These are phyloP conservation scores for Cottoperca gobio DNA, from an alignment of 2,797 vertebrate species.

Conservation along the genomic window DNA sequence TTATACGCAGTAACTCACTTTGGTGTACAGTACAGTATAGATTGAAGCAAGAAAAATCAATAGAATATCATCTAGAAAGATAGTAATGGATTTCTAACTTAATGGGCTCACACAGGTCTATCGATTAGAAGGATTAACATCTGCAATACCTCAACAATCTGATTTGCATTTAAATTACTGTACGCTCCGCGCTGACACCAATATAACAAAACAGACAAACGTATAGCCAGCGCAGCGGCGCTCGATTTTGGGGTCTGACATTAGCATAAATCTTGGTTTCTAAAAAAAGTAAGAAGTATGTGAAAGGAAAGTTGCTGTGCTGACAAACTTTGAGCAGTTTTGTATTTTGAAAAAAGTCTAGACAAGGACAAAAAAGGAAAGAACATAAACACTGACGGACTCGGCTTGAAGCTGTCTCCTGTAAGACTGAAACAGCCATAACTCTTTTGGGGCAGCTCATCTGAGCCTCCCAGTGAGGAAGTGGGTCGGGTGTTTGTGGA, in stretches of 20 bases:
- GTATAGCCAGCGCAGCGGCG: slow-evolving; percentile 23
- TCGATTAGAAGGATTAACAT: slow-evolving; percentile 82
- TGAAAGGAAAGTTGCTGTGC: slow-evolving; percentile 54
- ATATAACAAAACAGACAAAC: slow-evolving; percentile 77
- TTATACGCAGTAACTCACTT: slow-evolving; percentile 79
- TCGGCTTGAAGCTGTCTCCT: slow-evolving; percentile 86
- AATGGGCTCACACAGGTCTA: slow-evolving; percentile 81
- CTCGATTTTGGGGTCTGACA: slow-evolving; percentile 46
- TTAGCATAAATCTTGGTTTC: slow-evolving; percentile 33
- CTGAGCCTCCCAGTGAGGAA: slow-evolving; percentile 86
- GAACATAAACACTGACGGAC: slow-evolving; percentile 77
- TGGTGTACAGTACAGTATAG: slow-evolving; percentile 71
- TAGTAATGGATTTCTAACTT: slow-evolving; percentile 84
- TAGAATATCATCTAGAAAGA: slow-evolving; percentile 84
- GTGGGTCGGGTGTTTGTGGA: slow-evolving; percentile 50
- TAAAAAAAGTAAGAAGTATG: neutral
- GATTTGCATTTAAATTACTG: slow-evolving; percentile 85
- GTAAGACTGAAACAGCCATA: slow-evolving; percentile 95
- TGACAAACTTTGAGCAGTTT: slow-evolving; percentile 87
- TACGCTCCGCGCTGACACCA: slow-evolving; percentile 71
- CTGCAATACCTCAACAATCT: slow-evolving; percentile 78
- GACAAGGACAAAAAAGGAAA: slow-evolving; percentile 76
- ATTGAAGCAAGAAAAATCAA: slow-evolving; percentile 72
- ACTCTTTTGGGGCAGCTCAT: slow-evolving; percentile 97
- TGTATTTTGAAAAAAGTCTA: slow-evolving; percentile 72